Evolutionary conservation across 2,888 invertebrate genomes (phyloP).

Genomic region (Neoscelio sp.): DNA sequence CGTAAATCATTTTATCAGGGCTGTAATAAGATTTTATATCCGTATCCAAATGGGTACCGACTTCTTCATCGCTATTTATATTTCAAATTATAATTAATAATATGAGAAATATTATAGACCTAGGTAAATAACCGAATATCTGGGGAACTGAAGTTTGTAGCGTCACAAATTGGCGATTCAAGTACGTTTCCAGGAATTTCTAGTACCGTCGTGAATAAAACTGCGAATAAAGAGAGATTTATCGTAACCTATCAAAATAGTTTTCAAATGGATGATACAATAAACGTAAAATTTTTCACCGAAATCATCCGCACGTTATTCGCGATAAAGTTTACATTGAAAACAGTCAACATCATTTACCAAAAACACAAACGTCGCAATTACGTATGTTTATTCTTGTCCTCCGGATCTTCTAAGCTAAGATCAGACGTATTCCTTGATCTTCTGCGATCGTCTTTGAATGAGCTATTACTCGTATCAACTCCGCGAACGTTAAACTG

Average conservation of each 20-base stretch:
- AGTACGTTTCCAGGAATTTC: constrained; percentile 10
- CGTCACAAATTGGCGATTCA: background rate
- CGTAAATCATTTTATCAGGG: too few species aligned
- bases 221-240: background rate
- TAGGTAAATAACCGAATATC: constrained; percentile 2
- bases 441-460: constrained; percentile 57
- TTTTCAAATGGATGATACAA: background rate
- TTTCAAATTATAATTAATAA: too few species aligned
- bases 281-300: background rate
- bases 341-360: too few species aligned
- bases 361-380: background rate
- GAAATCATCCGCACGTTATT: too few species aligned
- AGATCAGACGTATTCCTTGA: constrained; percentile 34
- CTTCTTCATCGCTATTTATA: too few species aligned
- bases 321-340: background rate
- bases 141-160: background rate
- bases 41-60: too few species aligned
- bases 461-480: constrained; percentile 68
- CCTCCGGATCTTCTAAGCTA: background rate
- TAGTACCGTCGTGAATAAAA: background rate
- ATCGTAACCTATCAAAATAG: background rate
- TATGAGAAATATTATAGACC: too few species aligned
- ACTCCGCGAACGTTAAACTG: constrained; percentile 42
- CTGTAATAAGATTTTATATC: too few species aligned
- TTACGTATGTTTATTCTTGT: background rate